Base-by-base conservation (phyloP, 2,113 vertebrate species). In the Anguilla japonica region DNA sequence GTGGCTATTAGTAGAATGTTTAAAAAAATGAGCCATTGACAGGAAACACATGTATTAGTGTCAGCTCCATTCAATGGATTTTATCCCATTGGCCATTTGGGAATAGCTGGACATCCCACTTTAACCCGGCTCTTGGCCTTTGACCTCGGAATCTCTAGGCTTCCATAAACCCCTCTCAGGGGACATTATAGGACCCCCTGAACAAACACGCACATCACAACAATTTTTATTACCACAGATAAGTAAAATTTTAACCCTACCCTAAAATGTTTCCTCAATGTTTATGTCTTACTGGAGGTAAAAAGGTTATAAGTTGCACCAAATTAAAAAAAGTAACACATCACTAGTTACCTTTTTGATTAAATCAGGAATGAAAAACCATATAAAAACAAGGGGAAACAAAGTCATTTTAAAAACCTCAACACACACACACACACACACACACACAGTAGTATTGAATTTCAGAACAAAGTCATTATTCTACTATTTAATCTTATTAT, bases 21-120 rank as follows among this genome's bases (percentile, higher is more conserved):
- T 75, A 29, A 75, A 67, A 34, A 75, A 75, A 75, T 75, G n/a
- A 75, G 26, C 26, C 71, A n/a, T 34, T 29, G 71, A 85, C 46
- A 41, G 41, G 15, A 80, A 87, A 67, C 39, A 83, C 81, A 41
- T 34, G 81, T 81, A 80, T 75, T 80, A 34, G 53, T 87, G 81
- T 85, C 86, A 53, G 79, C 81, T 91, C 60, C 71, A 87, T 84
- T 89, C 41, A 87, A 75, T 83, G 26, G 50, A 53, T 29, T 83
- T 87, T 71, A 60, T 88, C 82, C 81, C 29, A 91, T 90, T 90
- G 82, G 89, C 83, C 86, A 67, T 85, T 86, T 86, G 90, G 89
- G 89, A 93, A 89, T 90, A 90, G 79, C 84, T 15, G 88, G 89
- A 88, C 81, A 88, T 81, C 86, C 87, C 87, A 90, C 91, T 91